Evolutionary conservation across 2,888 invertebrate genomes (phyloP).

Genomic region (Drosophila quinaria): DNA sequence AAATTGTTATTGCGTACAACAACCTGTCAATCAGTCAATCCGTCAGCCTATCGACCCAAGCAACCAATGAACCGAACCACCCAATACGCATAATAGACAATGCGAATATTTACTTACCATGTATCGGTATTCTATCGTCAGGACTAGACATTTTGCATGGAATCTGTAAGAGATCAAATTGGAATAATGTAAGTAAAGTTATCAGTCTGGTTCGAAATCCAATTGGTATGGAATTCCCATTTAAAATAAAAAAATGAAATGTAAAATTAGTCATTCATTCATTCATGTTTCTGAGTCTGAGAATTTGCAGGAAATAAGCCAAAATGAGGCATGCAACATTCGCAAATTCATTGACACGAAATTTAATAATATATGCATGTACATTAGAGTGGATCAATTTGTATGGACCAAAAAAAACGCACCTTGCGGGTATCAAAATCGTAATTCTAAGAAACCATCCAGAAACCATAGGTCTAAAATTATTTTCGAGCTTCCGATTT

Average conservation of each 20-base stretch:
- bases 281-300: conserved; percentile 9
- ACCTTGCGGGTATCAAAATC: too few relatives aligned
- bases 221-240: conserved; percentile 8
- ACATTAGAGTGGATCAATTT: too few relatives aligned
- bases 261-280: conserved; percentile 9
- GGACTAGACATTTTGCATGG: conserved; percentile 83
- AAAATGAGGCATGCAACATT: conserved; percentile 18
- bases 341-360: conserved; percentile 39
- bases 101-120: conserved; percentile 70
- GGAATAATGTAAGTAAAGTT: not conserved
- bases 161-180: conserved; percentile 42
- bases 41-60: not conserved
- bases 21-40: not conserved
- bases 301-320: not conserved
- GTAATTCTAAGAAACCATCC: too few relatives aligned
- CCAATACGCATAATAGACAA: not conserved
- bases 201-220: not conserved
- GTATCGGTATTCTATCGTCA: conserved; percentile 82
- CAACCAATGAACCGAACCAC: not conserved
- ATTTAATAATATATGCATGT: conserved; percentile 1
- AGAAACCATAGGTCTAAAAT: too few relatives aligned
- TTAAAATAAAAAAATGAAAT: conserved; percentile 2
- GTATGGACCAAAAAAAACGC: too few relatives aligned
- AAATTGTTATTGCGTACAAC: conserved; percentile 31
- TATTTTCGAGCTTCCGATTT: too few relatives aligned